Evolutionary conservation across 2,888 invertebrate species (phyloP).

Genomic region (Calliopum simillimum): DNA sequence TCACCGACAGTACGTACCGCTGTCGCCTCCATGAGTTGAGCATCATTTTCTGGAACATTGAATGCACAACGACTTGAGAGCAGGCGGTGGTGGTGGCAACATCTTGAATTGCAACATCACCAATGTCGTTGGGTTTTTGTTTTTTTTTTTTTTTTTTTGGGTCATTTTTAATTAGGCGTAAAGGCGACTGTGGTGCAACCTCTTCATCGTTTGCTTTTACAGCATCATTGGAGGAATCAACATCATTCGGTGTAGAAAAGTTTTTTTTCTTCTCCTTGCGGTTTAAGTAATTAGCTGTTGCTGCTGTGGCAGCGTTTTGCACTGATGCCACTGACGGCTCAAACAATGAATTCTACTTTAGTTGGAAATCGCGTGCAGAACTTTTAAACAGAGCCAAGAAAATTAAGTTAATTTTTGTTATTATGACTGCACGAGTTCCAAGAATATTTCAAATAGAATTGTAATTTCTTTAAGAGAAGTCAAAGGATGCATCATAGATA

Average conservation of each 20-base stretch:
- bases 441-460: too few species aligned
- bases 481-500: too few species aligned
- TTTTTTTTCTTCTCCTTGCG: slow-evolving; percentile 23
- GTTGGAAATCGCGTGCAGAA: not conserved
- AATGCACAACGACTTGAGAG: not conserved
- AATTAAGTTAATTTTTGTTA: too few species aligned
- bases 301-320: too few species aligned
- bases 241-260: not conserved
- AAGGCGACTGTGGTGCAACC: not conserved
- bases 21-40: not conserved
- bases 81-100: not conserved
- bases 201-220: not conserved
- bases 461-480: too few species aligned
- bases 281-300: slow-evolving; percentile 29
- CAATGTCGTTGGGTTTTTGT: not conserved
- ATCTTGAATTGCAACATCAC: not conserved
- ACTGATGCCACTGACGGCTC: slow-evolving; percentile 23
- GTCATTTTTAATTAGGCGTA: slow-evolving; percentile 35
- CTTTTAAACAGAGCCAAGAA: too few species aligned
- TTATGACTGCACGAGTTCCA: too few species aligned
- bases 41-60: slow-evolving; percentile 30
- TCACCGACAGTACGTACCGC: too few species aligned
- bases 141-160: too few species aligned
- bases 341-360: slow-evolving; percentile 33
- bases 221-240: not conserved